Base-by-base conservation (phyloP, 2,888 invertebrate genomes). In the Stegana nigrithorax region DNA sequence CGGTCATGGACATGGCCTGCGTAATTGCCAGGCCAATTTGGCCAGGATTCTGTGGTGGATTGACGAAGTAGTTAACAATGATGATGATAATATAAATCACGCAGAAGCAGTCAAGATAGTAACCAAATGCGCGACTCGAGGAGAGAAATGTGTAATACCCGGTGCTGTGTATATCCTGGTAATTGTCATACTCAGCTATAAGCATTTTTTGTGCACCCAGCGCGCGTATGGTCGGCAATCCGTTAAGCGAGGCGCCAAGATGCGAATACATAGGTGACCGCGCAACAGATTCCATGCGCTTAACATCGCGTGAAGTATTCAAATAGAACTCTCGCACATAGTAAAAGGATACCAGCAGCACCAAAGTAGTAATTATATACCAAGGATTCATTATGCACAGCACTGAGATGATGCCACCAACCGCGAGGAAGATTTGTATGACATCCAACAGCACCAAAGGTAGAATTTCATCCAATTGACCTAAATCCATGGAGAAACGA, bases 251-350 rank as follows among this genome's bases (percentile, higher is more conserved):
- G 27, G 96, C 93, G 78, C 92, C 94, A 73, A 98, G 87, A 81
- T 97, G 97, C 1, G 94, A 93, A 86, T 96, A 98, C 25, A 98
- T 94, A 0, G 98, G 98, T 75, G 96, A 96, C 67, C 96, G 91
- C 67, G 95, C 92, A 84, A 91, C 89, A 83, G 92, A 92, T 87
- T 93, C 93, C 80, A 93, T 87, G 74, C 92, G 89, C 84, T 92
- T 96, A 68, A 96, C 89, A 85, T 92, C 91, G 70, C 94, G 88
- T 26, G 95, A 93, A 1, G 95, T 92, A 26, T 90, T 86, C 60
- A 96, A 84, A 84, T 95, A 96, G 83, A 94, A 90, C 56, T 89
- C 88, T 32, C 96, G 87, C 45, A 95, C 85, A 8, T 89, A 88
- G 79, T 92, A 91, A 86, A 96, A 95, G 21, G 93, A 85, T 2